Evolutionary conservation across 2,797 vertebrate species (phyloP), one percentile per base, ranked within the genome.

Genomic region (Urophycis tenuis): DNA sequence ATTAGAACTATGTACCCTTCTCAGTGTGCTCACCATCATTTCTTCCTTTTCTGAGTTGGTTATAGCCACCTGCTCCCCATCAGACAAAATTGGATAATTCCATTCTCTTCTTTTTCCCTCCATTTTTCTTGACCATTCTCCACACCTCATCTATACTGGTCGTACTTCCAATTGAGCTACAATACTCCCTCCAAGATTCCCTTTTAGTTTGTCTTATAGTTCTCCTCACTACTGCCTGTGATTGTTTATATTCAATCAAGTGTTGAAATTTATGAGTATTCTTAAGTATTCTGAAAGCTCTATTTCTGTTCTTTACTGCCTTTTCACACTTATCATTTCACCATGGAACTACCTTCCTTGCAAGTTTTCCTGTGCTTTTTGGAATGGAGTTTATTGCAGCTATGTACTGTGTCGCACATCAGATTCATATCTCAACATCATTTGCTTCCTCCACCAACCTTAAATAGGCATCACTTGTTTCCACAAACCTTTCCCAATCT

Each of bases 61-160:
- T 22, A 32, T 36, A 9, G 39, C 74, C n/a, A 31, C 14, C 5
- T 36, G 33, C 3, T 45, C 19, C 10, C n/a, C 71, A 31, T 30
- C 25, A 53, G 12, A 29, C 14, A 78, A n/a, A 11, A 73, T 53
- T 67, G 35, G 34, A 49, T 74, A 22, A 25, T 36, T 15, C 71
- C 71, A 74, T 32, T 78, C 33, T 3, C 60, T 67, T 30, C 33
- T 77, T 1, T 71, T n/a, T 17, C 71, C 41, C 9, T 53, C n/a
- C 67, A 76, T 78, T 10, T n/a, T 25, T 78, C 45, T 74, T 78
- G 6, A 78, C 76, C 77, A 72, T 74, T 49, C 75, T 71, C 71
- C 71, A 82, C 17, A 74, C n/a, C n/a, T 78, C 41, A 25, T 67
- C 76, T 5, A 78, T 41, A 9, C 35, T 36, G 9, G 74, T 79